phyloP scores from a whole-genome alignment of 2,113 vertebrate genomes.

The Epinephelus moara region DNA sequence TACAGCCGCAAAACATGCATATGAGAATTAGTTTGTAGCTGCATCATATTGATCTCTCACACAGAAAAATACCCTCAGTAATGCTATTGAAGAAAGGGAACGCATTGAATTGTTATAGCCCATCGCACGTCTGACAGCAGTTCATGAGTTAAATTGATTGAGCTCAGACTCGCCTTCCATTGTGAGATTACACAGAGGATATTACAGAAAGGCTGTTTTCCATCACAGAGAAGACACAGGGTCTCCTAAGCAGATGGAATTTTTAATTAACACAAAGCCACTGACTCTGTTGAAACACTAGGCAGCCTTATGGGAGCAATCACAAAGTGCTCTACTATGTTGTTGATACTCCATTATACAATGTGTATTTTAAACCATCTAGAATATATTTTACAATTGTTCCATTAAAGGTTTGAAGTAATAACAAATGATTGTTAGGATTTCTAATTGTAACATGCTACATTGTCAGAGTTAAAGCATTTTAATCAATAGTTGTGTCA shows the following conservation, averaged over 20 bases:
- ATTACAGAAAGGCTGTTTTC: conserved; percentile 68
- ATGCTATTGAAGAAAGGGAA: conserved; percentile 47
- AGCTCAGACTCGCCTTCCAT: conserved; percentile 47
- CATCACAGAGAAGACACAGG: conserved; percentile 59
- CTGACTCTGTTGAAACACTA: conserved; percentile 68
- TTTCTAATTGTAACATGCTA: not conserved
- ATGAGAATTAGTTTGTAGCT: conserved; percentile 3
- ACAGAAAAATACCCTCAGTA: conserved; percentile 25
- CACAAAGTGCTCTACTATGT: conserved; percentile 44
- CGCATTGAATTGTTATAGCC: conserved; percentile 61
- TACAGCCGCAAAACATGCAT: conserved; percentile 8
- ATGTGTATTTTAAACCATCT: conserved; percentile 22
- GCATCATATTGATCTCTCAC: conserved; percentile 27
- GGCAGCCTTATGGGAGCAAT: conserved; percentile 56
- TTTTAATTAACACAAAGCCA: conserved; percentile 80
- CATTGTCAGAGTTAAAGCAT: not conserved
- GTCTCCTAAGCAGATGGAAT: conserved; percentile 81
- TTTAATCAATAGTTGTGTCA: conserved; percentile 1
- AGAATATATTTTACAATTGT: not conserved
- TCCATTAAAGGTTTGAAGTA: not conserved
- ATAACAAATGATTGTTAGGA: not conserved
- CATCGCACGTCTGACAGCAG: conserved; percentile 61
- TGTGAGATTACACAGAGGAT: conserved; percentile 71
- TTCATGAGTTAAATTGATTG: conserved; percentile 74
- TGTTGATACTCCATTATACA: conserved; percentile 44